These are phyloP conservation scores for Rhagoletis pomonella DNA, from an alignment of 1,140 invertebrate genomes.

Conservation along the genomic window DNA sequence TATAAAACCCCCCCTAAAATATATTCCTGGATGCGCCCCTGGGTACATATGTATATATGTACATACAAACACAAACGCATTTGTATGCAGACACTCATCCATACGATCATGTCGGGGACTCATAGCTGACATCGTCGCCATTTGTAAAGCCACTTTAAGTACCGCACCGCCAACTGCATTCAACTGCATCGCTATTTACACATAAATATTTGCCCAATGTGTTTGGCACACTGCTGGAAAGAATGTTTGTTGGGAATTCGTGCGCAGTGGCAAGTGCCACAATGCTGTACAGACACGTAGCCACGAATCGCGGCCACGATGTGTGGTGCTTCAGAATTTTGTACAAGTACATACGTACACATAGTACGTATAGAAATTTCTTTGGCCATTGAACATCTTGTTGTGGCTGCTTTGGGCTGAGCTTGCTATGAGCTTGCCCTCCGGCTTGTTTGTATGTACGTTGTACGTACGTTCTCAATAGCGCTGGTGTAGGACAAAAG, in stretches of 20 bases:
- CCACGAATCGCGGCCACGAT: slow-evolving; percentile 6
- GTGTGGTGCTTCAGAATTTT: background rate
- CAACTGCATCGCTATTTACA: slow-evolving; percentile 9
- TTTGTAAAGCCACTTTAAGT: background rate
- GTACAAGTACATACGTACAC: background rate
- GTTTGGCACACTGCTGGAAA: background rate
- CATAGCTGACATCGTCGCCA: background rate
- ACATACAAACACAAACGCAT: too few species aligned
- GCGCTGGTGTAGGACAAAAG: too few species aligned
- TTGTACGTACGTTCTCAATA: background rate
- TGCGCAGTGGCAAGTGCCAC: background rate
- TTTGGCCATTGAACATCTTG: background rate
- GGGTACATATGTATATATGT: too few species aligned
- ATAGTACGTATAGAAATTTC: background rate
- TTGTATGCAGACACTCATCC: too few species aligned
- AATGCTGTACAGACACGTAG: background rate
- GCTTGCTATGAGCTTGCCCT: background rate
- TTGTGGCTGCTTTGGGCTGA: background rate
- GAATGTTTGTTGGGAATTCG: background rate
- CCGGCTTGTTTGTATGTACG: background rate
- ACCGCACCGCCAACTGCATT: background rate
- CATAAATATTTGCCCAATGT: background rate
- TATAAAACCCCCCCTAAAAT: too few species aligned
- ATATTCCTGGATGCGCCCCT: too few species aligned
- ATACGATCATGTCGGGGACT: background rate